Evolutionary conservation across 1,140 invertebrate genomes (phyloP).

Genomic region (Pseudomyrmex gracilis): DNA sequence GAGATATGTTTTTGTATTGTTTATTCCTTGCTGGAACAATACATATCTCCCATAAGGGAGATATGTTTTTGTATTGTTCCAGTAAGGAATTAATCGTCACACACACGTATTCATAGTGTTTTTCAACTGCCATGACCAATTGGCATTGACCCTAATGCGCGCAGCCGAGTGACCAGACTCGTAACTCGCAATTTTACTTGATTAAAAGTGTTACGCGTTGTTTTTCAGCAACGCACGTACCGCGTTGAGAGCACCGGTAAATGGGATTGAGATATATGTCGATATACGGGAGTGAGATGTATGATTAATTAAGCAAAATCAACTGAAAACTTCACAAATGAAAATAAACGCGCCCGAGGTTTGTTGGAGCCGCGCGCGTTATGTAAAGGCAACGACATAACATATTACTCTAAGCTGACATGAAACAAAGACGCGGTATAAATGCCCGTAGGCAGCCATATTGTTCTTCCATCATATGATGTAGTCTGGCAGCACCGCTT

Average conservation of each 20-base stretch:
- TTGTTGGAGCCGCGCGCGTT: not conserved
- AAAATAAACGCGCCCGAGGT: not conserved
- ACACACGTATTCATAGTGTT: slow-evolving; percentile 14
- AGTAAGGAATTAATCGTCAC: not conserved
- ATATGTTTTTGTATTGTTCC: not conserved
- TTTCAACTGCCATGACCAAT: slow-evolving; percentile 41
- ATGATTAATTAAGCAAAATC: not conserved
- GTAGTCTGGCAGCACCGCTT: slow-evolving; percentile 18
- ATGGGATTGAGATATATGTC: not conserved
- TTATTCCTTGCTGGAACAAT: too few relatives aligned
- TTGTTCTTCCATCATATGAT: slow-evolving; percentile 32
- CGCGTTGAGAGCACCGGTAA: not conserved
- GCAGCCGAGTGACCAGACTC: slow-evolving; percentile 36
- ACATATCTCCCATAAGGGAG: too few relatives aligned
- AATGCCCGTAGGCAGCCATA: not conserved
- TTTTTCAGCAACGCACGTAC: not conserved
- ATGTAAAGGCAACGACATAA: slow-evolving; percentile 44
- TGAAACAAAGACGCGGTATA: slow-evolving; percentile 49
- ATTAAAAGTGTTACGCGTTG: slow-evolving; percentile 50
- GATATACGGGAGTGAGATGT: not conserved
- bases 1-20: not conserved
- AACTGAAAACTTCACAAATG: not conserved
- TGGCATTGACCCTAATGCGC: slow-evolving; percentile 65
- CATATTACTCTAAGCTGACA: slow-evolving; percentile 37
- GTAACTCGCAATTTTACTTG: slow-evolving; percentile 57